phyloP scores from a whole-genome alignment of 2,888 invertebrate genomes.

The Scaptomyza reducta region DNA sequence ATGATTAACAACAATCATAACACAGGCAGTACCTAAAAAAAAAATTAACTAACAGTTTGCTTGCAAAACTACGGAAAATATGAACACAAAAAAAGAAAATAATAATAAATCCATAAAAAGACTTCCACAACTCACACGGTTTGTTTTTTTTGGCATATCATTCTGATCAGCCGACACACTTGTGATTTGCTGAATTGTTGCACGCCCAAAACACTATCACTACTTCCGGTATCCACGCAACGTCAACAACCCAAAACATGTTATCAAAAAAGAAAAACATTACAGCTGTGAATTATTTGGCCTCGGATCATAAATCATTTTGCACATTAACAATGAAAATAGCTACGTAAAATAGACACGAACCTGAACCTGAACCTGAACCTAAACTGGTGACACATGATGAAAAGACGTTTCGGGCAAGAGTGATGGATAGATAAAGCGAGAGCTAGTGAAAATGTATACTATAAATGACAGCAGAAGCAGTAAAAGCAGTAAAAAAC shows the following conservation, averaged over 20 bases:
- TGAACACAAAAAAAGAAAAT: not conserved
- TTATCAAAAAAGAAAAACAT: conserved; percentile 19
- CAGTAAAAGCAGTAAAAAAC: conserved; percentile 27
- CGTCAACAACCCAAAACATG: conserved; percentile 2
- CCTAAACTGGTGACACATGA: conserved; percentile 27
- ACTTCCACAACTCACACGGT: not conserved
- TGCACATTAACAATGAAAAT: conserved; percentile 36
- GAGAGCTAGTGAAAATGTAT: conserved; percentile 36
- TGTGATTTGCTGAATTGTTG: conserved; percentile 21
- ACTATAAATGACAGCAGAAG: conserved; percentile 30
- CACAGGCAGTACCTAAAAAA: not conserved
- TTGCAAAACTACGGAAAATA: not conserved
- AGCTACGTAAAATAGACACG: conserved; percentile 12
- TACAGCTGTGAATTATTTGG: conserved; percentile 12
- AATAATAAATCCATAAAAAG: not conserved
- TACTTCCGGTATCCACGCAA: conserved; percentile 24
- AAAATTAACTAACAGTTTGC: too few relatives aligned
- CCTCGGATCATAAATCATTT: conserved; percentile 50
- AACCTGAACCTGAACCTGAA: conserved; percentile 11
- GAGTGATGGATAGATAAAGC: conserved; percentile 10
- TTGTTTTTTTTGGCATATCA: conserved; percentile 3
- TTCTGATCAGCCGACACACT: not conserved
- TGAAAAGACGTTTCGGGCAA: conserved; percentile 38
- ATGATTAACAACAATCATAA: not conserved
- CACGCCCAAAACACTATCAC: conserved; percentile 16